Evolutionary conservation across 2,797 vertebrate genomes (phyloP), one percentile per base, ranked within the genome.

Genomic region (Aeoliscus strigatus): DNA sequence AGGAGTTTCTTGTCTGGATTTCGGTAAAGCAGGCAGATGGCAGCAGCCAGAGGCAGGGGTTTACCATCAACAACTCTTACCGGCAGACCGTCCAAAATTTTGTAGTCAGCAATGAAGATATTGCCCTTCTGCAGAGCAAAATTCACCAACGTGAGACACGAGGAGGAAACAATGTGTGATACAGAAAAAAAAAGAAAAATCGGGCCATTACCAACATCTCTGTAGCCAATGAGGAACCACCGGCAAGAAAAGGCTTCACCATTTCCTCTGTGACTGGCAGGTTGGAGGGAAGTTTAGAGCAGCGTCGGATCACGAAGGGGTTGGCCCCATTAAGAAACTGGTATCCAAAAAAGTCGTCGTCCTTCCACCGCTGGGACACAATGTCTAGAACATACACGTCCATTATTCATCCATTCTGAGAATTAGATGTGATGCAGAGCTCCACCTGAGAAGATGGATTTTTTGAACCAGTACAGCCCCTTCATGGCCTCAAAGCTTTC

Each of bases 71-170:
- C 73, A 8, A 17, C 35, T 16, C 79, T 70, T 1, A 81, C 4
- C 9, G 69, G 17, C 39, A 87, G 44, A 33, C 73, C 84, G 6
- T 89, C 72, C 38, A 90, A 17, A n/a, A 46, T 50, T 45, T 75
- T 79, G 56, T 89, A 89, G 75, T 87, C 84, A 4, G 81, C 84
- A 38, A 90, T 60, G 68, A 74, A 91, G 15, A 90, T 72, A 53
- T 88, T 88, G 16, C 88, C 87, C 11, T 79, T 82, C 90, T 90
- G 74, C 78, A 41, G 9, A 7, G 27, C 10, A 38, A 12, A 9
- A 24, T 2, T 33, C 25, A n/a, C n/a, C n/a, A n/a, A n/a, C n/a
- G n/a, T n/a, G n/a, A n/a, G n/a, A n/a, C n/a, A n/a, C n/a, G n/a
- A n/a, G n/a, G n/a, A n/a, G n/a, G n/a, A n/a, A n/a, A n/a, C n/a